Percentiles rank a stretch among this genome's conserved stretches.
Conservation (phyloP, 2,113 vertebrate genomes). For the Labrus mixtus region DNA sequence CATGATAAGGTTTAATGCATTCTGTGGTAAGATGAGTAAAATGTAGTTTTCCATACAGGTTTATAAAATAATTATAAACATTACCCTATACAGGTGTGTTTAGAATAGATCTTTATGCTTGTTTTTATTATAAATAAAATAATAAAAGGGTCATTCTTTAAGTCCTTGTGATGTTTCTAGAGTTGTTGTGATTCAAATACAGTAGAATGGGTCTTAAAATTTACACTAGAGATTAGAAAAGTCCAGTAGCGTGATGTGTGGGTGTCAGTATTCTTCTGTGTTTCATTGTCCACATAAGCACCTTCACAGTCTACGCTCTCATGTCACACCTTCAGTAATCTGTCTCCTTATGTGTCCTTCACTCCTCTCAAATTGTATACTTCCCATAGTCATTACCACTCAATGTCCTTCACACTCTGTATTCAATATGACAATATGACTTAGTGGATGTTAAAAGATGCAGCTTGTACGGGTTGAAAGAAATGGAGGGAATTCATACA, state of each 20-base stretch:
- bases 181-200: conserved; percentile 53
- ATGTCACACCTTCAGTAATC: conserved; percentile 61
- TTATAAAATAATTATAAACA: conserved; percentile 1
- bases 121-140: not conserved
- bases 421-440: conserved; percentile 28
- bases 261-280: conserved; percentile 66
- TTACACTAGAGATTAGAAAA: conserved; percentile 40
- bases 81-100: conserved; percentile 14
- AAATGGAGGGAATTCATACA: not conserved
- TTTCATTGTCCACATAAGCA: conserved; percentile 66
- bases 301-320: conserved; percentile 55
- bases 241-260: conserved; percentile 56
- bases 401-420: conserved; percentile 63
- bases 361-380: conserved; percentile 53
- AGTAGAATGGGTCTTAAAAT: conserved; percentile 43
- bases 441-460: conserved; percentile 64
- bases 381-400: conserved; percentile 69
- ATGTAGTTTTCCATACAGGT: not conserved
- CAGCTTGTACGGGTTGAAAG: conserved; percentile 61
- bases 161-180: conserved; percentile 53
- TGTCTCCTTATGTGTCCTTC: conserved; percentile 72
- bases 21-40: conserved; percentile 34
- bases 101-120: conserved; percentile 20
- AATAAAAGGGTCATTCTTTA: not conserved
- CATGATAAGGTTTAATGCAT: not conserved